phyloP scores from a whole-genome alignment of 2,888 invertebrate species.

The Chirona hameri region DNA sequence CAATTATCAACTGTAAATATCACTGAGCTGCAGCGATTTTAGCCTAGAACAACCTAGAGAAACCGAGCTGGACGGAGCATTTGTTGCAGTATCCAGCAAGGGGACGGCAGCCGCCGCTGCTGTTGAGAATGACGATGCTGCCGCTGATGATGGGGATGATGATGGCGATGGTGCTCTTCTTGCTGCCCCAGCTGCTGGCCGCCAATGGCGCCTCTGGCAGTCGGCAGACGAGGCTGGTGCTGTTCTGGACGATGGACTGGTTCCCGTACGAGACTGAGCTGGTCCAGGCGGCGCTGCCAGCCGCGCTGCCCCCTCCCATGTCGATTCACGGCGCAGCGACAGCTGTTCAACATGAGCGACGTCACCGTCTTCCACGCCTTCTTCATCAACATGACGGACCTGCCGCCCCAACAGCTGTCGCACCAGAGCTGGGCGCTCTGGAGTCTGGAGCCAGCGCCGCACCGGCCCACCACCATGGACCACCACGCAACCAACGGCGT shows the following conservation, averaged over 20 bases:
- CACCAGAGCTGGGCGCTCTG: background rate
- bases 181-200: too few species aligned
- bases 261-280: background rate
- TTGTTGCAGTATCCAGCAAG: too few species aligned
- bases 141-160: too few species aligned
- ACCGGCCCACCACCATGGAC: background rate
- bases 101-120: too few species aligned
- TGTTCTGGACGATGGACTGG: background rate
- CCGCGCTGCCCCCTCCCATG: background rate
- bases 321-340: background rate
- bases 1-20: too few species aligned
- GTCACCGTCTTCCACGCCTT: background rate
- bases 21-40: too few species aligned
- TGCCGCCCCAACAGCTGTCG: background rate
- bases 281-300: background rate
- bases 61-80: too few species aligned
- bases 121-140: too few species aligned
- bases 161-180: too few species aligned
- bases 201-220: too few species aligned
- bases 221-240: background rate
- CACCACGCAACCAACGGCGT: background rate
- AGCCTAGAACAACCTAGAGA: too few species aligned
- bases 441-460: background rate
- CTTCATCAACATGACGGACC: background rate
- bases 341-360: background rate